Conservation (phyloP, 1,140 invertebrate species). For the Teleopsis dalmanni region DNA sequence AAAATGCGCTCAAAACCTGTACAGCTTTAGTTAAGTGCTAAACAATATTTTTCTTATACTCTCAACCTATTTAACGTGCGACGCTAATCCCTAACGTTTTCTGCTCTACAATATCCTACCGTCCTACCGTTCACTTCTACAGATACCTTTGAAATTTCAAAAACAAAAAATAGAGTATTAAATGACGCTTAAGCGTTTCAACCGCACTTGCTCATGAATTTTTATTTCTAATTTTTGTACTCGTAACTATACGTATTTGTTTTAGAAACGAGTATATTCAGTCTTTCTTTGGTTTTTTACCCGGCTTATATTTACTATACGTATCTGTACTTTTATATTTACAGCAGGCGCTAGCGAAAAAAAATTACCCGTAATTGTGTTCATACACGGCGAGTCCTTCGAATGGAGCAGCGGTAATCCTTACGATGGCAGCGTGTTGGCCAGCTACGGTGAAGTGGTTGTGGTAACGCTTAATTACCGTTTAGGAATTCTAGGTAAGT, state of each 20-base stretch:
- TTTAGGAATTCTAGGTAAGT: conserved; percentile 74
- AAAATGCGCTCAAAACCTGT: neutral
- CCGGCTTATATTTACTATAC: neutral
- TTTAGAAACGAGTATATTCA: neutral
- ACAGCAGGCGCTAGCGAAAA: conserved; percentile 50
- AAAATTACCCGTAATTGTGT: conserved; percentile 80
- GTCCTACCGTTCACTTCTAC: too few relatives aligned
- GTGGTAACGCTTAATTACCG: conserved; percentile 96
- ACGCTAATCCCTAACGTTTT: too few relatives aligned
- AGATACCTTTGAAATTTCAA: too few relatives aligned
- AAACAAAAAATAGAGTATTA: too few relatives aligned
- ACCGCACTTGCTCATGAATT: conserved; percentile 9
- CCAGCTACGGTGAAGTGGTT: conserved; percentile 83
- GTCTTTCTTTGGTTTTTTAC: neutral
- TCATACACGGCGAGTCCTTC: conserved; percentile 91
- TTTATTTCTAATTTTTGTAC: conserved; percentile 10
- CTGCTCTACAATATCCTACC: too few relatives aligned
- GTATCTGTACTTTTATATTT: conserved; percentile 24
- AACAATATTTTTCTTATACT: too few relatives aligned
- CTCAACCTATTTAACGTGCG: too few relatives aligned
- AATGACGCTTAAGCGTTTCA: conserved; percentile 20
- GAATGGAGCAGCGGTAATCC: conserved; percentile 92
- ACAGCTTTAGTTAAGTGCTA: too few relatives aligned
- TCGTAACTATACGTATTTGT: neutral
- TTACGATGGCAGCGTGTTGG: conserved; percentile 88